A percentile compares a stretch with the other conserved stretches of the same genome.
phyloP scores from a whole-genome alignment of 2,113 vertebrate genomes.

The Bos taurus region ARS-UCD2.0 NC_037350.1:21815501-21816000 shows the following conservation, averaged over 20 bases:
- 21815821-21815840: background rate
- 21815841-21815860: background rate
- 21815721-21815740: background rate
- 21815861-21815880: background rate
- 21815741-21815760: background rate
- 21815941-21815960: background rate
- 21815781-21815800: background rate
- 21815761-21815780: background rate
- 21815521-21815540: background rate
- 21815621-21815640: background rate
- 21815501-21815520: background rate
- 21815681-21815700: background rate
- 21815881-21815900: background rate
- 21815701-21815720: background rate
- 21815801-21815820: background rate
- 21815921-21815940: background rate
- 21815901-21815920: background rate
- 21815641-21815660: background rate
- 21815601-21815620: background rate
- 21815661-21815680: background rate
- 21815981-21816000: no score
- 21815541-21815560: background rate
- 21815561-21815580: background rate
- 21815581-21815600: background rate
- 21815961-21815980: no score